Percentiles rank a stretch among this genome's conserved stretches.
Conservation (phyloP, 2,797 vertebrate genomes). For the Vireo griseus region DNA sequence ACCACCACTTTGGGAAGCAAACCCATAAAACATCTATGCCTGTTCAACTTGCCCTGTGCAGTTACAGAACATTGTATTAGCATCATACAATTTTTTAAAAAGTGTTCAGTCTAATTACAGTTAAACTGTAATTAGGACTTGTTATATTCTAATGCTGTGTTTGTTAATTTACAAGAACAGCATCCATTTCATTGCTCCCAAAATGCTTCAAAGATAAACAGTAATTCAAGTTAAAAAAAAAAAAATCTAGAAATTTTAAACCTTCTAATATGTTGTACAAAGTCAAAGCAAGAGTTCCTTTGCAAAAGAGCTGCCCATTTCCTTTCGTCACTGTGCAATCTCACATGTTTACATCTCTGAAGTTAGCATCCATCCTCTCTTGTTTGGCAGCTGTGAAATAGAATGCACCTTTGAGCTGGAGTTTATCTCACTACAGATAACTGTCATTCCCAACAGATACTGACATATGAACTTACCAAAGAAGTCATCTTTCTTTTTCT, state of each 20-base stretch:
- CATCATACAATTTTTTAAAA: not conserved
- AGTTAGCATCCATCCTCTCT: not conserved
- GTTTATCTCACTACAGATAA: not conserved
- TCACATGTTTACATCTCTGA: not conserved
- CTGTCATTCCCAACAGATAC: not conserved
- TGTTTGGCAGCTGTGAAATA: not conserved
- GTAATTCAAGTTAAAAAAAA: not conserved
- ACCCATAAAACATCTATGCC: not conserved
- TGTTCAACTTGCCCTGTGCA: not conserved
- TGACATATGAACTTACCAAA: not conserved
- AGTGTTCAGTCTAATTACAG: not conserved
- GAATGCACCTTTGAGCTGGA: not conserved
- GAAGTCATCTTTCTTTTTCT: not conserved
- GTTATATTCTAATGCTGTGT: not conserved
- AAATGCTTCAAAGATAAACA: not conserved
- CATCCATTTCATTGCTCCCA: not conserved
- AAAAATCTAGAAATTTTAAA: not conserved
- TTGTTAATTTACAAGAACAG: not conserved
- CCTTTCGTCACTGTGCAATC: not conserved
- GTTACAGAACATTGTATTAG: not conserved
- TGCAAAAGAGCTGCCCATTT: not conserved
- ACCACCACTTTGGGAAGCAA: not conserved
- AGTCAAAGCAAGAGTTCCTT: not conserved
- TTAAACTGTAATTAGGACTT: not conserved
- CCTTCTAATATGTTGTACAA: not conserved